Evolutionary conservation across 2,888 invertebrate species (phyloP), one percentile per base, ranked within the genome.

Genomic region (Allophyes oxyacanthae): DNA sequence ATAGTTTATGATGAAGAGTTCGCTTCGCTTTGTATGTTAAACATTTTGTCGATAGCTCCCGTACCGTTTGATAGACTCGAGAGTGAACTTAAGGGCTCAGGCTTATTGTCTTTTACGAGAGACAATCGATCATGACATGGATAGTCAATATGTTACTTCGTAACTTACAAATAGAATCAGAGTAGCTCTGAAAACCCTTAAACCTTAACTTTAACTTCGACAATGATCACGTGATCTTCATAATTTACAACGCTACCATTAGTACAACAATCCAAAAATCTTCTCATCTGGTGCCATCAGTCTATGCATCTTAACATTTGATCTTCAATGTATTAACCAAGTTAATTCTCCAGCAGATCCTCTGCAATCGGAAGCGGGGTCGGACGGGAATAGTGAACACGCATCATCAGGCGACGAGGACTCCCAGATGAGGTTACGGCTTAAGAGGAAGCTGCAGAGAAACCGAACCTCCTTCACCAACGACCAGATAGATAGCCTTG

Each of bases 391-490:
- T 90, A 98, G 98, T 55, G 98, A 98, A 81, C 98, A 98, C 88
- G 98, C 98, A 78, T 98, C 98, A 10, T 98, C 98, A 10, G 97
- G 97, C 5, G 97, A 97, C 83, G 97, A 97, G 81, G 98, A 98
- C 87, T 98, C 97, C 15, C 99, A 99, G 90, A 96, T 98, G 94
- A 95, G 99, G 83, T 94, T 99, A 81, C 95, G 99, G 81, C 95
- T 99, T 75, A 99, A 99, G 93, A 95, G 99, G 85, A 99, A 99
- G 90, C 95, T 99, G 68, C 99, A 99, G 94, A 95, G 99, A 84
- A 99, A 99, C 92, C 95, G 99, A 79, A 99, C 99, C 51, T 99
- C 99, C 56, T 99, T 99, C 94, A 99, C 99, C 78, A 99, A 99
- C 87, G 99, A 99, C 86, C 99, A 99, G 93, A 99, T 99, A 85